Percentiles rank a stretch among this genome's conserved stretches.
Evolutionary conservation across 2,797 vertebrate genomes (phyloP).

Genomic region (Limnodromus scolopaceus): DNA sequence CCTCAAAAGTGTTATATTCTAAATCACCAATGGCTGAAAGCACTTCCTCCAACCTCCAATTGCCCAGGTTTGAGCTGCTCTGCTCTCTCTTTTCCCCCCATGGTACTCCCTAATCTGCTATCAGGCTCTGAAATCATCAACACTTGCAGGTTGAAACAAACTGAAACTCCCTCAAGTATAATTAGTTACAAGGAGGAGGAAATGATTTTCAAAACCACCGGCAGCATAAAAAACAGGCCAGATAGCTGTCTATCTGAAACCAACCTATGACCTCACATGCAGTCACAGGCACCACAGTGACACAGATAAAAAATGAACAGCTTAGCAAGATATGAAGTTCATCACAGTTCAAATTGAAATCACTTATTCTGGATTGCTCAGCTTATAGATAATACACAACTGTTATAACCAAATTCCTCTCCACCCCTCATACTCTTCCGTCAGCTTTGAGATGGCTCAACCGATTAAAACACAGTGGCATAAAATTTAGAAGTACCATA

Average conservation of each 20-base stretch:
- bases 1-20: neutral
- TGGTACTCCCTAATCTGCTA: conserved; percentile 20
- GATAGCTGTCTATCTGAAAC: neutral
- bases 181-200: conserved; percentile 28
- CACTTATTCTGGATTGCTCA: neutral
- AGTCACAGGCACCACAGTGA: neutral
- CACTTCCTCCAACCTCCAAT: neutral
- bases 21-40: neutral
- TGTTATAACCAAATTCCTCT: neutral
- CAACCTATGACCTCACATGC: neutral
- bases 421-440: neutral
- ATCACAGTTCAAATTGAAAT: neutral
- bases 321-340: neutral
- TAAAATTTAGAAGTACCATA: neutral
- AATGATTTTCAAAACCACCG: neutral
- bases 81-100: neutral
- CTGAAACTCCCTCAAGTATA: conserved; percentile 8
- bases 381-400: neutral
- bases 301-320: neutral
- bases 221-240: neutral
- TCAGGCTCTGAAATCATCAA: conserved; percentile 9
- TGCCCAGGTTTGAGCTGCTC: neutral
- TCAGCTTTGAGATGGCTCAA: neutral
- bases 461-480: neutral
- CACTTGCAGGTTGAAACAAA: conserved; percentile 10